Conservation (phyloP, 1,140 invertebrate species). For the Dryas iulia region DNA sequence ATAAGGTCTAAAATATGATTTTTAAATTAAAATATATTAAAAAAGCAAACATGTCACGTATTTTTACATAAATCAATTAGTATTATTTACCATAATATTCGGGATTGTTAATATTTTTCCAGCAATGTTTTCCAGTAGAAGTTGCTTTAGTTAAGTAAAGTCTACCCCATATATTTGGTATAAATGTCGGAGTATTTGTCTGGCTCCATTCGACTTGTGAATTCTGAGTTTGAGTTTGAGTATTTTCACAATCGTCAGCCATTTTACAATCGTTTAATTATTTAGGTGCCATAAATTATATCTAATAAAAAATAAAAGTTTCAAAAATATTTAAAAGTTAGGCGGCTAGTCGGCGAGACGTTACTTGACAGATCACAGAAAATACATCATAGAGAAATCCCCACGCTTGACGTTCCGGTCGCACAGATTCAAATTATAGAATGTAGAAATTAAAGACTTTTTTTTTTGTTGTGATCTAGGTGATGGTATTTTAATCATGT, state of each 20-base stretch:
- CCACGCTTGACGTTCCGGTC: too few species aligned
- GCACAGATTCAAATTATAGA: neutral
- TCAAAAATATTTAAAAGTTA: slow-evolving; percentile 13
- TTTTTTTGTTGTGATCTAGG: neutral
- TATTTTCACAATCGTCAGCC: slow-evolving; percentile 60
- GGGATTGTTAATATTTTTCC: slow-evolving; percentile 47
- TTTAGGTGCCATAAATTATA: neutral
- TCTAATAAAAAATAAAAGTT: slow-evolving; percentile 2
- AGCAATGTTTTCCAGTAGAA: slow-evolving; percentile 48
- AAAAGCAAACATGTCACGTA: neutral
- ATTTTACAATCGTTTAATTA: slow-evolving; percentile 38
- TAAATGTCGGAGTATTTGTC: slow-evolving; percentile 55
- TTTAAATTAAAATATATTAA: neutral
- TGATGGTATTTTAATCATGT: neutral
- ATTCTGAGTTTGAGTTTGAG: slow-evolving; percentile 75
- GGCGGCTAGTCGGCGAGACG: slow-evolving; percentile 8
- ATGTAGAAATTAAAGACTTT: neutral
- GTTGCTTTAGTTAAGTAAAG: slow-evolving; percentile 62
- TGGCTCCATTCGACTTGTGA: slow-evolving; percentile 76
- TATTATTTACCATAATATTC: slow-evolving; percentile 66
- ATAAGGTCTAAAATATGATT: slow-evolving; percentile 68
- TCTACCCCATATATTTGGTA: slow-evolving; percentile 75
- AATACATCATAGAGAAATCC: neutral
- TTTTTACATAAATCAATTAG: slow-evolving; percentile 4
- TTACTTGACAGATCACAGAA: slow-evolving; percentile 14